phyloP scores from a whole-genome alignment of 2,797 vertebrate species.

The Eospalax fontanierii region DNA sequence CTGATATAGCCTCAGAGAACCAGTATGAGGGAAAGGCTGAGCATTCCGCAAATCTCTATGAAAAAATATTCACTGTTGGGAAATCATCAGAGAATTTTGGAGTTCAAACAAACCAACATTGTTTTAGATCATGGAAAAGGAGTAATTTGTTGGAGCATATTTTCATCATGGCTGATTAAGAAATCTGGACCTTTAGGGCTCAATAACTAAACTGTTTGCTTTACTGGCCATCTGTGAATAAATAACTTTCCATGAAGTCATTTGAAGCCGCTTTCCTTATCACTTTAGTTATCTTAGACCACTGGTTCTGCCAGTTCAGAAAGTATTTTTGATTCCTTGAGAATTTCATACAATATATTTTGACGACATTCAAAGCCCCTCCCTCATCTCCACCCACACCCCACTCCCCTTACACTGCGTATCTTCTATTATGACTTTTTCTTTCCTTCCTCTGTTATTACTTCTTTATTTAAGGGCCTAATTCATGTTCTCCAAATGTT shows the following conservation, averaged over 20 bases:
- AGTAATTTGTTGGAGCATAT: neutral
- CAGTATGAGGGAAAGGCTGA: neutral
- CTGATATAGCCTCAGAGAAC: neutral
- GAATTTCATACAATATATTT: too few species aligned
- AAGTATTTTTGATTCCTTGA: too few species aligned
- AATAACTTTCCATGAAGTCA: neutral
- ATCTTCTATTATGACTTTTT: too few species aligned
- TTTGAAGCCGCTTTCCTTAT: neutral
- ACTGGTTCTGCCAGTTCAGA: neutral
- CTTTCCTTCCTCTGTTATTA: too few species aligned
- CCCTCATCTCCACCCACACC: too few species aligned
- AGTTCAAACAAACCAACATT: slow-evolving; percentile 21
- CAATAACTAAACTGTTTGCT: neutral
- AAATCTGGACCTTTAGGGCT: neutral
- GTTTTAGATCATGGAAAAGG: neutral
- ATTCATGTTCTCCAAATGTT: too few species aligned
- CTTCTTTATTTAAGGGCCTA: too few species aligned
- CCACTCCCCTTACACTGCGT: too few species aligned
- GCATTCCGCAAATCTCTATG: neutral
- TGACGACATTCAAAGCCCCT: too few species aligned
- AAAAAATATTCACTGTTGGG: neutral
- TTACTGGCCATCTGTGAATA: neutral
- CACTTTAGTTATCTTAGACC: neutral
- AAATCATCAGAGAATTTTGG: neutral
- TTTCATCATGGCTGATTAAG: neutral